phyloP scores from a whole-genome alignment of 2,888 invertebrate species.

The Drosophila longiperda region DNA sequence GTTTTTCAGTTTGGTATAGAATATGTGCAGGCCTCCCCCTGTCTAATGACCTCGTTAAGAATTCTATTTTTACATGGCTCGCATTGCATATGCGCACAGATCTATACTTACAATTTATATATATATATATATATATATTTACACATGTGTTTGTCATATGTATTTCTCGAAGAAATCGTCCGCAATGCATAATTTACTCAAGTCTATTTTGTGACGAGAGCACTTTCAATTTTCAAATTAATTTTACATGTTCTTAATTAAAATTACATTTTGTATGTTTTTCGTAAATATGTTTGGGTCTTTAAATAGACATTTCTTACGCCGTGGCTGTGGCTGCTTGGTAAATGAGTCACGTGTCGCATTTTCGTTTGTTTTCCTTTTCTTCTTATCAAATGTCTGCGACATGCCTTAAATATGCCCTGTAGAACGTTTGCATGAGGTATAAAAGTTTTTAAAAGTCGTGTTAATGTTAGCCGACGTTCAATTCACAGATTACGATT shows the following conservation, averaged over 20 bases:
- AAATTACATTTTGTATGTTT: slow-evolving; percentile 52
- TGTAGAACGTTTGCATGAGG: background rate
- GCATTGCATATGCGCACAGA: slow-evolving; percentile 51
- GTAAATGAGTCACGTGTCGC: slow-evolving; percentile 66
- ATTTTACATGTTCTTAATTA: slow-evolving; percentile 57
- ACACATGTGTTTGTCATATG: slow-evolving; percentile 7
- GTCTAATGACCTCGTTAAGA: slow-evolving; percentile 78
- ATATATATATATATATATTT: background rate
- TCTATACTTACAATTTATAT: slow-evolving; percentile 13
- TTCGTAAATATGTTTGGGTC: slow-evolving; percentile 35
- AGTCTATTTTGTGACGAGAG: slow-evolving; percentile 28
- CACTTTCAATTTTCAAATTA: slow-evolving; percentile 59
- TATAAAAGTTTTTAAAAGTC: background rate
- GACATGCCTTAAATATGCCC: slow-evolving; percentile 42
- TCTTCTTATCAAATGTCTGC: slow-evolving; percentile 56
- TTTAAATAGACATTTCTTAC: slow-evolving; percentile 53
- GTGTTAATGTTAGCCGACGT: background rate
- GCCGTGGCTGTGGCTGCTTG: slow-evolving; percentile 33
- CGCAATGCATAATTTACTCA: slow-evolving; percentile 37
- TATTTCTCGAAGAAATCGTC: slow-evolving; percentile 51
- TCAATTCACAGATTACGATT: background rate
- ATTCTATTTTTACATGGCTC: slow-evolving; percentile 69
- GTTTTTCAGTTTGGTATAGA: slow-evolving; percentile 29
- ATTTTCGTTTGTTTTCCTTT: slow-evolving; percentile 18
- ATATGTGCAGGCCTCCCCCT: slow-evolving; percentile 33